A percentile compares a stretch with the other conserved stretches of the same genome.
Conservation (phyloP, 2,797 vertebrate species). For the Spinibarbus caldwelli region DNA sequence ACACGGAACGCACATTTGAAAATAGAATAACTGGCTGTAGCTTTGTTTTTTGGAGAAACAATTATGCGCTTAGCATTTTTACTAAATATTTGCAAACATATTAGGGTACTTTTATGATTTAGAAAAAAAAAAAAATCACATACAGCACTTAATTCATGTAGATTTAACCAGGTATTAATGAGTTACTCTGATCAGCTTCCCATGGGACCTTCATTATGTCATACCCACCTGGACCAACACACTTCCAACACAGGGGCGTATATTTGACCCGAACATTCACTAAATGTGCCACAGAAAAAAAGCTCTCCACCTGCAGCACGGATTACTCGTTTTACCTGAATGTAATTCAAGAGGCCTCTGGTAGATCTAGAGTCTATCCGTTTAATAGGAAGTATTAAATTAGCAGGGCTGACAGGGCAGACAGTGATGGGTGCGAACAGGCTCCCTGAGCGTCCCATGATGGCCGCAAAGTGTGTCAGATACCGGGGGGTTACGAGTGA, state of each 20-base stretch:
- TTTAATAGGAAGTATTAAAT: conserved; percentile 68
- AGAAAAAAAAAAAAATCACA: not conserved
- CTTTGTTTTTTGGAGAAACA: not conserved
- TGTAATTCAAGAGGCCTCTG: conserved; percentile 79
- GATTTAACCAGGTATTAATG: conserved; percentile 43
- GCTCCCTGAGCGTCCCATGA: conserved; percentile 63
- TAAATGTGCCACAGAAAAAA: conserved; percentile 61
- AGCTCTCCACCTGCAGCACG: conserved; percentile 65
- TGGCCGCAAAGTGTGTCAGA: conserved; percentile 66
- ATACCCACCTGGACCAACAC: conserved; percentile 18
- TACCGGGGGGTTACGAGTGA: conserved; percentile 64
- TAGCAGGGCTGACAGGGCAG: conserved; percentile 57
- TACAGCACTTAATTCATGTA: not conserved
- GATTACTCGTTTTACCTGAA: conserved; percentile 79
- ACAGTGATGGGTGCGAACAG: conserved; percentile 51
- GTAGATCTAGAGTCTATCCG: conserved; percentile 65
- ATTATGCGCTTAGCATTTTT: not conserved
- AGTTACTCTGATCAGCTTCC: conserved; percentile 17
- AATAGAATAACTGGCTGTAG: not conserved
- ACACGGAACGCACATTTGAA: not conserved
- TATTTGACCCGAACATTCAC: conserved; percentile 50
- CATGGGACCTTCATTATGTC: conserved; percentile 24
- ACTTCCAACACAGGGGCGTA: conserved; percentile 36
- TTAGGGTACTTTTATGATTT: not conserved
- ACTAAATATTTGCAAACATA: not conserved